These are phyloP conservation scores for Anniella stebbinsi DNA, from an alignment of 2,797 vertebrate species.

Conservation along the genomic window DNA sequence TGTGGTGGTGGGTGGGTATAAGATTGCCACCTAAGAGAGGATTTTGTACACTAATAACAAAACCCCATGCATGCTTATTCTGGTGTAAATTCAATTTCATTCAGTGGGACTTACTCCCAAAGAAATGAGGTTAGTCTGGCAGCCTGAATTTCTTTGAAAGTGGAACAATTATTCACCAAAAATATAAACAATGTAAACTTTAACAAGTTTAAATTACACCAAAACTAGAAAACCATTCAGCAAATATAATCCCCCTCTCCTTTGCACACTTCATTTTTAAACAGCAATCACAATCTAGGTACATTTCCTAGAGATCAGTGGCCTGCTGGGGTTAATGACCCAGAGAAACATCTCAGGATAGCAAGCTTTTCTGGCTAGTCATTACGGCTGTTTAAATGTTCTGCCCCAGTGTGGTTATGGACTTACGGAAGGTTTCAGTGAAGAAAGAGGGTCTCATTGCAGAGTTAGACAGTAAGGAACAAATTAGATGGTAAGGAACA, in stretches of 20 bases:
- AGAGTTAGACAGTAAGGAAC: background rate
- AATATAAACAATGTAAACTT: slow-evolving; percentile 33
- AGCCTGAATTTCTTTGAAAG: background rate
- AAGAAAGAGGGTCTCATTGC: slow-evolving; percentile 43
- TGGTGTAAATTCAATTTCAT: background rate
- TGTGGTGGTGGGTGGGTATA: background rate
- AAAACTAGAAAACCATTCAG: background rate
- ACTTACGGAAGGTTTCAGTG: slow-evolving; percentile 42
- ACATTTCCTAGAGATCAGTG: slow-evolving; percentile 63
- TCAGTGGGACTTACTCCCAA: slow-evolving; percentile 1
- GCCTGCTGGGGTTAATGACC: slow-evolving; percentile 61
- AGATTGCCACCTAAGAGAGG: background rate
- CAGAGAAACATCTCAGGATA: slow-evolving; percentile 67
- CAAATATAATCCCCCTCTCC: slow-evolving; percentile 44
- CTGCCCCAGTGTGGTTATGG: slow-evolving; percentile 54
- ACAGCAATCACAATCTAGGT: slow-evolving; percentile 62
- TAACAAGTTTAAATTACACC: slow-evolving; percentile 47
- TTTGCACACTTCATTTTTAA: slow-evolving; percentile 38
- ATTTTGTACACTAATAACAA: background rate
- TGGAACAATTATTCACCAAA: slow-evolving; percentile 40
- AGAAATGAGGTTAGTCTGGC: background rate
- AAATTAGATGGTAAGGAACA: slow-evolving; percentile 3
- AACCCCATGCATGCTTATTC: background rate
- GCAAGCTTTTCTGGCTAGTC: slow-evolving; percentile 65
- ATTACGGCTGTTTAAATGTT: slow-evolving; percentile 64